Base-by-base conservation (phyloP, 92 coral and sea anemone genomes). In the Paragorgia papillata region DNA sequence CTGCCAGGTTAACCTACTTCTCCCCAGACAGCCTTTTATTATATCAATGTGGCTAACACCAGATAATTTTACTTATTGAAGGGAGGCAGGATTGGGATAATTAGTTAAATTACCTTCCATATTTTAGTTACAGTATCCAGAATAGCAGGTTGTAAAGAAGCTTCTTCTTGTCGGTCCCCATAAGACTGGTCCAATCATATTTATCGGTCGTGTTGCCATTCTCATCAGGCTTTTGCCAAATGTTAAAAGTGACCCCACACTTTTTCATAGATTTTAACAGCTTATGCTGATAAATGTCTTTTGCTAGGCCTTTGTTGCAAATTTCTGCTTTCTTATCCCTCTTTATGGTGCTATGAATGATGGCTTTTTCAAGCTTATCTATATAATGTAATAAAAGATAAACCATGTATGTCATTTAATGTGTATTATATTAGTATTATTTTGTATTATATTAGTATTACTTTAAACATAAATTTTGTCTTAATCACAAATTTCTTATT, bases 131-230 rank as follows among this genome's bases (percentile, higher is more conserved):
- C 67, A 21, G 67, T 60, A 60, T 60, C 37, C 8, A 60, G 10
- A 25, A 37, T 21, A 28, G 84, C 10, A 80, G 79, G 26, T 40
- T 66, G 20, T 80, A 10, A 22, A 80, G 77, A 0, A 80, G 6
- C 48, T 66, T 64, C 44, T 79, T 79, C 46, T 79, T 79, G 41
- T 79, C 83, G 9, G 1, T 24, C 32, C 83, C 83, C 64, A 79
- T 66, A 13, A 79, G 48, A 54, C 83, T 79, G 55, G 83, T 79
- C 83, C 83, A 79, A 24, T 79, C 83, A 32, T 46, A 56, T 20
- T 66, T 51, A 19, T 66, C 78, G 4, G 75, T 79, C 19, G 18
- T 1, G 35, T 79, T 66, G 35, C 84, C 79, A 67, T 79, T 79
- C 50, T 67, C 84, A 54, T 79, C 76, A 22, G 49, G 27, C 30